Conservation (phyloP, 2,888 invertebrate genomes). For the Sicus ferrugineus region DNA sequence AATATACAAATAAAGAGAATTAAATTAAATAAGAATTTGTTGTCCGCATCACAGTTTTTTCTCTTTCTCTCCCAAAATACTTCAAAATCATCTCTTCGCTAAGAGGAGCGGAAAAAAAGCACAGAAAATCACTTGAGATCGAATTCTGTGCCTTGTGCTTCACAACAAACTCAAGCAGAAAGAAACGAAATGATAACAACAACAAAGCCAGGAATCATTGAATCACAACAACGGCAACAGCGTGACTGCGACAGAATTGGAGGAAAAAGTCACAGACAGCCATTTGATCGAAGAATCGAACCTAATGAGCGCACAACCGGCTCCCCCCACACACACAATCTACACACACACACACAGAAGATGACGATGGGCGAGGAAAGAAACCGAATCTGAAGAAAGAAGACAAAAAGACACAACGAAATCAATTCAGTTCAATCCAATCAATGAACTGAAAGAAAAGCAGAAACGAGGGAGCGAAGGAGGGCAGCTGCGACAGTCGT, state of each 20-base stretch:
- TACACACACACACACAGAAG: neutral
- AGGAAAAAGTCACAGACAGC: constrained; percentile 17
- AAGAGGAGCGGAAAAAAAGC: constrained; percentile 1
- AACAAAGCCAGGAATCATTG: constrained; percentile 9
- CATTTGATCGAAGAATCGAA: constrained; percentile 53
- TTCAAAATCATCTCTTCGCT: neutral
- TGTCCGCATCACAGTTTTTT: no score
- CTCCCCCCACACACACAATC: constrained; percentile 20
- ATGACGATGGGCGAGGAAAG: neutral
- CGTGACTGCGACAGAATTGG: neutral
- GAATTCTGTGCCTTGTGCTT: constrained; percentile 11
- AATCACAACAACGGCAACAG: constrained; percentile 13
- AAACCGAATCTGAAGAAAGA: neutral
- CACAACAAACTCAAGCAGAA: neutral
- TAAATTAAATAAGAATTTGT: no score
- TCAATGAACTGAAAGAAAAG: constrained; percentile 29
- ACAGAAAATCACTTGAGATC: constrained; percentile 19
- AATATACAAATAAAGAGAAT: constrained; percentile 14
- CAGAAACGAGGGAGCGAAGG: neutral
- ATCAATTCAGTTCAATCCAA: constrained; percentile 34
- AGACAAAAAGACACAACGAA: constrained; percentile 18
- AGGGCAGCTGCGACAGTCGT: neutral
- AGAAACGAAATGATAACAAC: constrained; percentile 22
- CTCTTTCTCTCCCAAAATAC: no score
- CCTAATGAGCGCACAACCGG: constrained; percentile 51